Conservation (phyloP, 2,113 vertebrate species). For the Microcebus murinus region DNA sequence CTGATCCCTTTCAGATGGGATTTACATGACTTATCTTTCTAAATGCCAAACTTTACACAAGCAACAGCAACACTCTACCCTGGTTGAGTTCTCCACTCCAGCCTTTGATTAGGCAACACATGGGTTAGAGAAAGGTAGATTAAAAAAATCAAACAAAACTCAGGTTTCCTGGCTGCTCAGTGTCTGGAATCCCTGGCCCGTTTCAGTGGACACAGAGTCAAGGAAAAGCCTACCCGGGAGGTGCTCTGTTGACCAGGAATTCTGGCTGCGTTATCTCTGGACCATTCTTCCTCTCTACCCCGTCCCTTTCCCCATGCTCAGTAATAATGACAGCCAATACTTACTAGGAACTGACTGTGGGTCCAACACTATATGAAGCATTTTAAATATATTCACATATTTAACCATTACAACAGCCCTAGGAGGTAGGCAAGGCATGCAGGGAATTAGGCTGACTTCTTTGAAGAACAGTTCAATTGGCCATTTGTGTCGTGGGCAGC, state of each 20-base stretch:
- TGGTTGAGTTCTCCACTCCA: background rate
- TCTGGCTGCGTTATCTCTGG: background rate
- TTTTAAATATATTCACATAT: too few species aligned
- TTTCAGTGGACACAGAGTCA: background rate
- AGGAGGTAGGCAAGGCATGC: background rate
- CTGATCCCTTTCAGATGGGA: background rate
- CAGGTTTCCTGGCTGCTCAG: background rate
- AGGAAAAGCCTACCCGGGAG: background rate
- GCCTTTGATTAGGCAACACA: background rate
- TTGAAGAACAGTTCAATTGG: background rate
- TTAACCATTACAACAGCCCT: accelerated
- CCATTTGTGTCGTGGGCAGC: background rate
- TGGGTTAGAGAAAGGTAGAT: background rate
- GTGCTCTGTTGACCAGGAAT: accelerated
- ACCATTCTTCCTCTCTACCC: too few species aligned
- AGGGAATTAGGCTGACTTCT: background rate
- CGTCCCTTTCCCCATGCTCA: background rate
- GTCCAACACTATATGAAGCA: background rate
- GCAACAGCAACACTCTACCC: background rate
- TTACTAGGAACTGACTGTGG: too few species aligned
- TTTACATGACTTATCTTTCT: background rate
- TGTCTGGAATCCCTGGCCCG: background rate
- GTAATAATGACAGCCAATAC: background rate
- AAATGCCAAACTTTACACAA: background rate
- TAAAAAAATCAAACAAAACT: background rate